These are phyloP conservation scores for Muntiacus muntjak DNA, from an alignment of 2,113 vertebrate species.

Conservation along the genomic window DNA sequence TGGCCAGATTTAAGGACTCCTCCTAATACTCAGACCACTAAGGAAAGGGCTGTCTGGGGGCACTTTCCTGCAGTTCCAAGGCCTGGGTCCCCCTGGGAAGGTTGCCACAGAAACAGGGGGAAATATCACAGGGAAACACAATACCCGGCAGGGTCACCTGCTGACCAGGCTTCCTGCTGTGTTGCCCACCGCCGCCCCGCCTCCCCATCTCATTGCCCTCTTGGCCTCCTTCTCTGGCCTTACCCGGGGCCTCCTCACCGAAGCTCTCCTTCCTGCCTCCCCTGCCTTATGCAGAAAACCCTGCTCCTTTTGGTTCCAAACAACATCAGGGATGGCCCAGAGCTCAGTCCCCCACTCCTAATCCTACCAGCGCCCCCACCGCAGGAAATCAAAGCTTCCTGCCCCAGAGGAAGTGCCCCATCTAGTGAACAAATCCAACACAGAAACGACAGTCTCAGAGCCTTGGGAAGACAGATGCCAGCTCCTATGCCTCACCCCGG, in stretches of 20 bases:
- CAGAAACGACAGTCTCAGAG: constrained; percentile 42
- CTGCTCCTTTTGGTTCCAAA: not conserved
- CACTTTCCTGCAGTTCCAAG: constrained; percentile 59
- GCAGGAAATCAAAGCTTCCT: constrained; percentile 77
- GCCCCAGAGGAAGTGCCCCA: constrained; percentile 75
- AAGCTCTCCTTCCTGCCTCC: constrained; percentile 32
- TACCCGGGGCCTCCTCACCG: constrained; percentile 26
- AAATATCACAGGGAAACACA: constrained; percentile 73
- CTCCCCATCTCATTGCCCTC: not conserved
- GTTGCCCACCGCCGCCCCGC: constrained; percentile 33
- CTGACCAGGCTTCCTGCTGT: constrained; percentile 73
- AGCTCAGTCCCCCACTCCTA: constrained; percentile 39
- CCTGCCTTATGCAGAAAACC: not conserved
- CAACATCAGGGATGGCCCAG: not conserved
- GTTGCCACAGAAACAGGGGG: constrained; percentile 73
- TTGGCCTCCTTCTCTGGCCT: constrained; percentile 41
- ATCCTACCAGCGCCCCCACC: constrained; percentile 39
- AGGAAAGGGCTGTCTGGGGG: constrained; percentile 71
- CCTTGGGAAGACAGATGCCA: not conserved
- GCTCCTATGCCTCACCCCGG: not conserved
- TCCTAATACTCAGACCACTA: constrained; percentile 45
- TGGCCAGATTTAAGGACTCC: constrained; percentile 1
- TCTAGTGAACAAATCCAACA: constrained; percentile 70
- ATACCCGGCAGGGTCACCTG: constrained; percentile 75
- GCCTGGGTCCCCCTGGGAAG: constrained; percentile 53